Evolutionary conservation across 2,113 vertebrate genomes (phyloP), one percentile per base, ranked within the genome.

Genomic region (Ctenomys sociabilis): DNA sequence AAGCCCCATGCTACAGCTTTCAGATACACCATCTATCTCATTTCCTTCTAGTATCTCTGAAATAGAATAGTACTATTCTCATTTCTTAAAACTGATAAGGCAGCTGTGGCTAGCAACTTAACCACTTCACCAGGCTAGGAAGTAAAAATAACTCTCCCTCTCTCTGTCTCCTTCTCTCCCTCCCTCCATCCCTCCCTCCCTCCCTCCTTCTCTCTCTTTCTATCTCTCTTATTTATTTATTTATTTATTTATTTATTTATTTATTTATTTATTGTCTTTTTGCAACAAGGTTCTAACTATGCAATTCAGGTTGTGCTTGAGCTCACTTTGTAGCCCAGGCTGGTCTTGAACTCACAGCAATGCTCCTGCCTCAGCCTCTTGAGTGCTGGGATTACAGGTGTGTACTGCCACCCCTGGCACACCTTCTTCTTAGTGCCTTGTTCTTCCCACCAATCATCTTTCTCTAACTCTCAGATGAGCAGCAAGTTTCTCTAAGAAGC

Each of bases 41-140:
- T 86, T 94, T 91, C 45, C 73, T 86, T 94, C 61, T 92, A 90
- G 85, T 73, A 83, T 54, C 40, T 90, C 66, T 96, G 37, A 86
- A 96, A 85, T 86, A 78, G 24, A 26, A 54, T 52, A 68, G 75
- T 73, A 92, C 87, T 83, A 49, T 12, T 21, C 45, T 68, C 11
- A 63, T 83, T 85, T 83, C 57, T n/a, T 32, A 12, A 24, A 81
- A 37, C 26, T 93, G 64, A 85, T 77, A 95, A 94, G 63, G 70
- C 19, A 63, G 40, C 32, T 70, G 73, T 93, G 61, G 13, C 63
- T 93, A 28, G 63, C 37, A 75, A 96, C 30, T 70, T 59, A 93
- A 89, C 84, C 40, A 80, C 73, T 81, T 86, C 22, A 84, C 63
- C 64, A 75, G 70, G 52, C 82, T 73, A 70, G 43, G 22, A 90